Percentiles rank a stretch among this genome's conserved stretches.
These are phyloP conservation scores for Lumbricus terrestris DNA, from an alignment of 2,888 invertebrate species.

Conservation along the genomic window DNA sequence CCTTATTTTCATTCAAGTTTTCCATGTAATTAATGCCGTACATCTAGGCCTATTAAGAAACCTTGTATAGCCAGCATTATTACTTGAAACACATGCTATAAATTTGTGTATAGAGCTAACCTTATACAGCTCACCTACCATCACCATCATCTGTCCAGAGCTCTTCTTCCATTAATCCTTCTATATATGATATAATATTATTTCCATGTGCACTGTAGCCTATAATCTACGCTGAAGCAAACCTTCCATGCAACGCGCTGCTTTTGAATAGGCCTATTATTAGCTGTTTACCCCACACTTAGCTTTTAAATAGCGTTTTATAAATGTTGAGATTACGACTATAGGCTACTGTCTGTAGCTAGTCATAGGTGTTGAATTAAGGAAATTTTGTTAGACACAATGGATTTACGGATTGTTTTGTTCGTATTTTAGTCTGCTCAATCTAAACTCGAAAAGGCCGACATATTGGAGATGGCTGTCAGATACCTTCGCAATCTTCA, in stretches of 20 bases:
- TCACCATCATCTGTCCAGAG: too few species aligned
- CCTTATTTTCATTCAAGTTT: background rate
- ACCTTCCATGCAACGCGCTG: too few species aligned
- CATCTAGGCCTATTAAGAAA: background rate
- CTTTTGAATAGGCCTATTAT: too few species aligned
- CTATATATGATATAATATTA: too few species aligned
- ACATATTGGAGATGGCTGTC: constrained; percentile 11
- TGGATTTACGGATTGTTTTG: background rate
- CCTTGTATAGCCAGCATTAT: background rate
- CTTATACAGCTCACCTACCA: too few species aligned
- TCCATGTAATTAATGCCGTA: background rate
- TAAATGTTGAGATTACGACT: background rate
- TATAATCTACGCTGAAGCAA: too few species aligned
- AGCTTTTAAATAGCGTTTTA: too few species aligned
- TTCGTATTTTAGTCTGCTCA: background rate
- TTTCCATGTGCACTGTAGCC: too few species aligned
- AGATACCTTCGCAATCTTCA: background rate
- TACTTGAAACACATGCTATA: background rate
- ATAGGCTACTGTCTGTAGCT: background rate
- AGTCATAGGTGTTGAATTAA: background rate
- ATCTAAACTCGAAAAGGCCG: constrained; percentile 3
- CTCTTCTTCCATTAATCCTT: too few species aligned
- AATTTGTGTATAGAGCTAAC: background rate
- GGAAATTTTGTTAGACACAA: background rate
- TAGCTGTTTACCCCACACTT: too few species aligned